Conservation (phyloP, 2,113 vertebrate genomes). For the Ptilorrhoa leucosticta region DNA sequence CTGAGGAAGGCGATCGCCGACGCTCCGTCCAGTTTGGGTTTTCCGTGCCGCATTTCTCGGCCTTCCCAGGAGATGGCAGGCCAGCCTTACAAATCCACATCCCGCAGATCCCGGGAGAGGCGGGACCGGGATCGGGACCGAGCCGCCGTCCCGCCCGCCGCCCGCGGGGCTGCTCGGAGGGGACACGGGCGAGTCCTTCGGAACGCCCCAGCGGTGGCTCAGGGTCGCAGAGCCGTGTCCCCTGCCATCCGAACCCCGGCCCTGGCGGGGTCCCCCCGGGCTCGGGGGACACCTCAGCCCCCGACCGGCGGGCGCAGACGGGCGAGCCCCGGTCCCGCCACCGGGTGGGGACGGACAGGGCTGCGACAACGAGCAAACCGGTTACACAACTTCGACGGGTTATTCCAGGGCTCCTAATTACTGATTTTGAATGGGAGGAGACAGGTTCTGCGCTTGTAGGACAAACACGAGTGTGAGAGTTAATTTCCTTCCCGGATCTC, state of each 20-base stretch:
- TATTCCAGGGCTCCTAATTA: neutral
- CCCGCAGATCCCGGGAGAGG: too few species aligned
- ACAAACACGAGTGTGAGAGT: neutral
- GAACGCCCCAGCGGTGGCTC: rapidly evolving
- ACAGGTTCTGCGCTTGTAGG: neutral
- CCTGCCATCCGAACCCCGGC: neutral
- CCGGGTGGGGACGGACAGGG: neutral
- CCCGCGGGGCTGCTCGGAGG: neutral
- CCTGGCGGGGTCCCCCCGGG: neutral
- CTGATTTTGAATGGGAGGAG: neutral
- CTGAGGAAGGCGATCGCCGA: rapidly evolving
- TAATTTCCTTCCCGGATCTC: neutral
- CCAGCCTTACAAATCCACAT: neutral
- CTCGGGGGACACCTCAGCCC: neutral
- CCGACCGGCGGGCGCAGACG: neutral
- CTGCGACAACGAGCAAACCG: neutral
- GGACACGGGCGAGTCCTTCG: neutral
- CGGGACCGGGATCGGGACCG: rapidly evolving
- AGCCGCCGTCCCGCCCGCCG: neutral
- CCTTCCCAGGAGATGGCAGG: conserved; percentile 34
- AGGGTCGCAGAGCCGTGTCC: rapidly evolving
- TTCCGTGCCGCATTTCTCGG: neutral
- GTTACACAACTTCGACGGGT: neutral
- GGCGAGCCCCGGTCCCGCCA: neutral
- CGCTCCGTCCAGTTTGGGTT: rapidly evolving